Percentiles rank a stretch among this genome's conserved stretches.
phyloP scores from a whole-genome alignment of 2,888 invertebrate species.

The Lasioglossum malachurum region DNA sequence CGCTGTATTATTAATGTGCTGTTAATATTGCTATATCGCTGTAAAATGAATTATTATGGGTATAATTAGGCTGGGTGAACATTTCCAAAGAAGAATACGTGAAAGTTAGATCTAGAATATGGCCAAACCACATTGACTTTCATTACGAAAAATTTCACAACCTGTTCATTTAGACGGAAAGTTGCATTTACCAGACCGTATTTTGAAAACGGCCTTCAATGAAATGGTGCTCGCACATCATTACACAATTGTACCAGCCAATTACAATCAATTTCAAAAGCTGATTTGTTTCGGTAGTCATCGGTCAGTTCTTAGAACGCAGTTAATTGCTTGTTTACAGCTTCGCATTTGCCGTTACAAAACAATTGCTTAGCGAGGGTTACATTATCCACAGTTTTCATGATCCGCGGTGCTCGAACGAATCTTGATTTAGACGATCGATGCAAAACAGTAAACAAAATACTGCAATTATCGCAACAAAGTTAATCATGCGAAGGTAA shows the following conservation, averaged over 20 bases:
- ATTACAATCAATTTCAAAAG: conserved; percentile 9
- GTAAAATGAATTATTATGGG: no score
- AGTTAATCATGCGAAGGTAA: not conserved
- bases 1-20: no score
- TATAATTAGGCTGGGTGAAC: no score
- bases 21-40: no score
- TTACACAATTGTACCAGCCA: not conserved
- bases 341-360: not conserved
- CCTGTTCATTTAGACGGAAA: not conserved
- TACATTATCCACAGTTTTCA: not conserved
- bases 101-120: no score
- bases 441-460: not conserved
- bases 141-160: not conserved
- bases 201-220: conserved; percentile 9
- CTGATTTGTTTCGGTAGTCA: conserved; percentile 1
- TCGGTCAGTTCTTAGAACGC: not conserved
- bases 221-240: not conserved
- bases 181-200: not conserved
- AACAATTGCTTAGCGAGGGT: not conserved
- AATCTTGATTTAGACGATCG: not conserved
- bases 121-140: no score
- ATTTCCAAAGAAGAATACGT: no score
- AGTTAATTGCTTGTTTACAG: conserved; percentile 4
- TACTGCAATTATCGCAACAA: not conserved
- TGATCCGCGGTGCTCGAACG: no score